Base-by-base conservation (phyloP, 2,888 invertebrate species). In the Suillia variegata region DNA sequence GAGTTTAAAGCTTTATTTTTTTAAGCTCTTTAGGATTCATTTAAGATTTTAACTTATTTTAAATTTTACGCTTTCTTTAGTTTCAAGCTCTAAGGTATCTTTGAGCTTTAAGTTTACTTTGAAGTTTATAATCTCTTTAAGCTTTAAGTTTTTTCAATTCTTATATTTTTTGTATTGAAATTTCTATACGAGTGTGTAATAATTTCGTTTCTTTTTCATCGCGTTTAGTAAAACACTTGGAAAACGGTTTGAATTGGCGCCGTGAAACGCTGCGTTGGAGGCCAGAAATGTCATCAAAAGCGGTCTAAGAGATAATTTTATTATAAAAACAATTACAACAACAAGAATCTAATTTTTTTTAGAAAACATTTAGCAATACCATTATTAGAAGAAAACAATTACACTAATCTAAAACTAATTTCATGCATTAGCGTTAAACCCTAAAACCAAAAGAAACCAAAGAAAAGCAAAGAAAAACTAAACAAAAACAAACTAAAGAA, bases 221-320 rank as follows among this genome's bases (percentile, higher is more conserved):
- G 10, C n/a, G 10, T 13, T 38, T 63, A 81, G 81, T 82, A 75
- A 81, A 81, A 81, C 76, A 76, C 68, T 76, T 79, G 76, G 77
- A 79, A 73, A 76, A 78, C 70, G 79, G 80, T 78, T 75, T 81
- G 75, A 80, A 78, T 74, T 80, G 81, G 82, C 81, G 80, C 69
- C 80, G 80, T 74, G 81, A 81, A 75, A 80, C 82, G 77, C 76
- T 81, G 77, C 81, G 80, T 75, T 82, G 79, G 81, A 79, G 82
- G 77, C 81, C 82, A 78, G 80, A 81, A 76, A 79, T 80, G 78
- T 80, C 82, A 77, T 80, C 80, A 75, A 81, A 82, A 76, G 78
- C 82, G 74, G 81, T 81, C 70, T 80, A 80, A 78, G 68, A 66
- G 70, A 67, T 71, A 74, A 67, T 68, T 73, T 74, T 76, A 75